phyloP scores from a whole-genome alignment of 2,888 invertebrate species.

The Eupeodes latifasciatus region DNA sequence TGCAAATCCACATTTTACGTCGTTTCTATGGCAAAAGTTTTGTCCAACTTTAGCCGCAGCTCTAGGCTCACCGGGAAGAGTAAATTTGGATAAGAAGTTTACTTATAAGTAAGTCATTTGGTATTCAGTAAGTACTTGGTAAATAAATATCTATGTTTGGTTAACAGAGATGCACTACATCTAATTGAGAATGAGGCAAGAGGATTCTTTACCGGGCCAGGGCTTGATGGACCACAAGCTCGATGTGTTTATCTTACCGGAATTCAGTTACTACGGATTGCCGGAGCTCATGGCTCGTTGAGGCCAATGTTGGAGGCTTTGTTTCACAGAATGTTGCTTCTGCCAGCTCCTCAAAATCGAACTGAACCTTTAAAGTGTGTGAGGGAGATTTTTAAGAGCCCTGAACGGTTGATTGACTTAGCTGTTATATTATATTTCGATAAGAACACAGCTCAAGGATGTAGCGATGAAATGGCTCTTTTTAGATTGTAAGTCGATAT shows the following conservation, averaged over 20 bases:
- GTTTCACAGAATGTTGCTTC: slow-evolving; percentile 95
- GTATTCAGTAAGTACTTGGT: slow-evolving; percentile 5
- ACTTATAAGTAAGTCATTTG: slow-evolving; percentile 86
- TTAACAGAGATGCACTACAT: slow-evolving; percentile 83
- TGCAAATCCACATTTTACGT: slow-evolving; percentile 93
- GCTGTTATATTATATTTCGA: slow-evolving; percentile 87
- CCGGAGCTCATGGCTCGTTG: slow-evolving; percentile 93
- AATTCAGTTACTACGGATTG: slow-evolving; percentile 93
- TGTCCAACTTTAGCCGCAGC: slow-evolving; percentile 95
- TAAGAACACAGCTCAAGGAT: slow-evolving; percentile 87
- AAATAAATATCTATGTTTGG: background rate
- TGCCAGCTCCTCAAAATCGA: slow-evolving; percentile 93
- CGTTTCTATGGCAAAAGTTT: slow-evolving; percentile 96
- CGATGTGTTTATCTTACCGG: slow-evolving; percentile 95
- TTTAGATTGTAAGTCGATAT: slow-evolving; percentile 88
- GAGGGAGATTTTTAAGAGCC: slow-evolving; percentile 89
- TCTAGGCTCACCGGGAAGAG: slow-evolving; percentile 91
- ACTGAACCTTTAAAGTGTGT: slow-evolving; percentile 93
- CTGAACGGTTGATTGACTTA: slow-evolving; percentile 91
- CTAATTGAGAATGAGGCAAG: slow-evolving; percentile 84
- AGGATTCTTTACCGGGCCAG: slow-evolving; percentile 84
- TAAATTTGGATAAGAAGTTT: slow-evolving; percentile 90
- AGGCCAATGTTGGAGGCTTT: slow-evolving; percentile 96
- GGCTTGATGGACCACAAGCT: slow-evolving; percentile 92
- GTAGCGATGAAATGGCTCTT: slow-evolving; percentile 92